These are phyloP conservation scores for Amphibalanus amphitrite DNA, from an alignment of 1,140 invertebrate genomes.

Conservation along the genomic window DNA sequence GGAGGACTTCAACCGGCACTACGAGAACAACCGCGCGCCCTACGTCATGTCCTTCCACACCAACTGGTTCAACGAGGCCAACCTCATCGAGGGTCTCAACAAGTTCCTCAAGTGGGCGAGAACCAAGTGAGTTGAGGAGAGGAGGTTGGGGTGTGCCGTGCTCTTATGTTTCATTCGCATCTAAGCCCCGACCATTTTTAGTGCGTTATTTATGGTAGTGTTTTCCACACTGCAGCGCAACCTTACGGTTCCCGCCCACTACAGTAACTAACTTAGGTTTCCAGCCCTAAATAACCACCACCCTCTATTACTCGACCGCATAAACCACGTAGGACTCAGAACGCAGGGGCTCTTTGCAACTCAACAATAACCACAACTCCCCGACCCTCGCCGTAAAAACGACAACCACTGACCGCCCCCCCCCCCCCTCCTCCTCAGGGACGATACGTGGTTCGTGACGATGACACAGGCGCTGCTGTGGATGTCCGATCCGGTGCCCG, in stretches of 20 bases:
- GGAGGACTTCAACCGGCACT: conserved; percentile 73
- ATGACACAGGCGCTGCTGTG: conserved; percentile 74
- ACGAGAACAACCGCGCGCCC: conserved; percentile 68
- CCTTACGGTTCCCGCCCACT: too few species aligned
- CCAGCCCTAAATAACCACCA: too few species aligned
- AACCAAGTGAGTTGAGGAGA: too few species aligned
- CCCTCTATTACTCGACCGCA: too few species aligned
- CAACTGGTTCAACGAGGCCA: conserved; percentile 85
- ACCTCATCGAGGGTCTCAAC: conserved; percentile 58
- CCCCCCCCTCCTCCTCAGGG: neutral
- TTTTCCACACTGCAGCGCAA: too few species aligned
- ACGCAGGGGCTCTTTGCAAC: neutral
- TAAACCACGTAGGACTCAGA: too few species aligned
- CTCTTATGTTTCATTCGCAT: too few species aligned
- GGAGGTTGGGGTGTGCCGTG: too few species aligned
- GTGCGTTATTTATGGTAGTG: neutral
- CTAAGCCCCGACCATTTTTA: conserved; percentile 31
- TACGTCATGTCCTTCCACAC: conserved; percentile 90
- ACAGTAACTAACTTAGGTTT: too few species aligned
- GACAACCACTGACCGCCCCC: neutral
- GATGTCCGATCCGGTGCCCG: conserved; percentile 67
- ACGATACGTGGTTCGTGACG: conserved; percentile 75
- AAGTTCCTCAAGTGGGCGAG: conserved; percentile 79
- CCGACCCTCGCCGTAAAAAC: too few species aligned
- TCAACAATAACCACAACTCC: too few species aligned